Percentiles rank a stretch among this genome's conserved stretches.
Conservation (phyloP, 1,140 invertebrate species). For the Lucilia sericata region DNA sequence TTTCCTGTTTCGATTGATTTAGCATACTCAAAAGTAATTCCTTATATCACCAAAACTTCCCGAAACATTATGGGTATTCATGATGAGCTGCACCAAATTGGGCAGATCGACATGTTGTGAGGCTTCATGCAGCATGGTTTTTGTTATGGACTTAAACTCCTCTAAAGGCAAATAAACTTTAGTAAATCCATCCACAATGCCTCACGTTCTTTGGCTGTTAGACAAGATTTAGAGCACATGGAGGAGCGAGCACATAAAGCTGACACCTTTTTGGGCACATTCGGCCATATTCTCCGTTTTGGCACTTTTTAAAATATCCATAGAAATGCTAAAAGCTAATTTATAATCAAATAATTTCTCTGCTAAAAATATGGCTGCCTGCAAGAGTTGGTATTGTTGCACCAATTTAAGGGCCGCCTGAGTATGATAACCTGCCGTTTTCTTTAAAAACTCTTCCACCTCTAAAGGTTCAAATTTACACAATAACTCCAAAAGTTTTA, state of each 20-base stretch:
- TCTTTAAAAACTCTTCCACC: slow-evolving; percentile 60
- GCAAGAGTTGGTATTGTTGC: slow-evolving; percentile 63
- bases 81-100: slow-evolving; percentile 69
- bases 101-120: slow-evolving; percentile 70
- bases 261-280: slow-evolving; percentile 56
- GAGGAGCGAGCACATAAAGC: slow-evolving; percentile 67
- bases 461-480: slow-evolving; percentile 71
- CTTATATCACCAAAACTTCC: slow-evolving; percentile 71
- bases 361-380: slow-evolving; percentile 68
- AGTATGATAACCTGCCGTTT: slow-evolving; percentile 56
- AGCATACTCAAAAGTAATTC: slow-evolving; percentile 69
- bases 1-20: slow-evolving; percentile 68
- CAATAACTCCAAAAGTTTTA: slow-evolving; percentile 77
- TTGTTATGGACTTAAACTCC: slow-evolving; percentile 62
- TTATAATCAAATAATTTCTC: slow-evolving; percentile 69
- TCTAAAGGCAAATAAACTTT: slow-evolving; percentile 62
- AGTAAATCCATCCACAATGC: slow-evolving; percentile 68
- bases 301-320: slow-evolving; percentile 59
- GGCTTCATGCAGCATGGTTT: slow-evolving; percentile 69
- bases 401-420: slow-evolving; percentile 68
- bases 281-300: slow-evolving; percentile 47
- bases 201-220: slow-evolving; percentile 63
- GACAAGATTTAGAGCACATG: slow-evolving; percentile 63
- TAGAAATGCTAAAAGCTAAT: slow-evolving; percentile 68
- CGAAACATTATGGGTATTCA: slow-evolving; percentile 63